phyloP scores from a whole-genome alignment of 2,888 invertebrate genomes.

The Subacronicta megacephala region DNA sequence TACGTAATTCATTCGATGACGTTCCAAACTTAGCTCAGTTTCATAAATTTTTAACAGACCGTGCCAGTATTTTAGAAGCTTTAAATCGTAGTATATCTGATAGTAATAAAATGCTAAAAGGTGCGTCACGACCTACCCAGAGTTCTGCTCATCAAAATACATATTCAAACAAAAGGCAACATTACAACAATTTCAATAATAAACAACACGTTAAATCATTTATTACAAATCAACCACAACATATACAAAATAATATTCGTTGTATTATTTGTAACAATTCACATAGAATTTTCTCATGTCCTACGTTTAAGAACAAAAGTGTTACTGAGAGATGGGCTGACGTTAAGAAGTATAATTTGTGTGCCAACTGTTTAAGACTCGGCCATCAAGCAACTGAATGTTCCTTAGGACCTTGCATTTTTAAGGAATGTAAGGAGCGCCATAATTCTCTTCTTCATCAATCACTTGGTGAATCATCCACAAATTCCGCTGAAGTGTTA shows the following conservation, averaged over 20 bases:
- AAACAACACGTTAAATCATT: no score
- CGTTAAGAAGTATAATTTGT: conserved; percentile 42
- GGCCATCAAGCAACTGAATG: conserved; percentile 43
- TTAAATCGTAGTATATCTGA: conserved; percentile 34
- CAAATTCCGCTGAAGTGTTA: neutral
- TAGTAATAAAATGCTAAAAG: neutral
- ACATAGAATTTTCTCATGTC: conserved; percentile 53
- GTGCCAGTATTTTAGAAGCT: conserved; percentile 50
- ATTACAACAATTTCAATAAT: neutral
- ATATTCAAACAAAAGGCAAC: neutral
- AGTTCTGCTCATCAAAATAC: neutral
- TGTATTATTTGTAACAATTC: conserved; percentile 45
- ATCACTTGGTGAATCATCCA: neutral
- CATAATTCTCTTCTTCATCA: conserved; percentile 50
- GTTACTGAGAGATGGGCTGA: conserved; percentile 27
- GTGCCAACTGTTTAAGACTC: conserved; percentile 42
- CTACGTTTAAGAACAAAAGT: conserved; percentile 40
- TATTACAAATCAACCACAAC: no score
- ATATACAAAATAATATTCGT: neutral
- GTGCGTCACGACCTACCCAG: neutral
- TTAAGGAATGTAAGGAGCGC: conserved; percentile 34
- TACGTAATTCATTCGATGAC: conserved; percentile 34
- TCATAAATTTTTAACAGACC: conserved; percentile 45
- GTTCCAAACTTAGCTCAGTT: conserved; percentile 46
- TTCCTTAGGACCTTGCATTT: conserved; percentile 47